Conservation (phyloP, 1,140 invertebrate species). For the Andricus grossulariae region DNA sequence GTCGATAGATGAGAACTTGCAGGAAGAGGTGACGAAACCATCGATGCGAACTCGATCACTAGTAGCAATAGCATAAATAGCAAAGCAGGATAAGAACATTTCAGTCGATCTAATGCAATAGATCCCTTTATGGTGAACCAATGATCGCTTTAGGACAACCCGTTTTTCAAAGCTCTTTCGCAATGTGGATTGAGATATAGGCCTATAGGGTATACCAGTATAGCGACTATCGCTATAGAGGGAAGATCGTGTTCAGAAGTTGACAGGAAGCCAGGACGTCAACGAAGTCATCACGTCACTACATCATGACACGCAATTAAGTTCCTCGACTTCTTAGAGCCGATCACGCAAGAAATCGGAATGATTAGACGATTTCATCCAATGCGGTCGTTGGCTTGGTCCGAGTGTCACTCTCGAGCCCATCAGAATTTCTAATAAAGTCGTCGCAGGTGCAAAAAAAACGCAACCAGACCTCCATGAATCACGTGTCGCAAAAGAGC, state of each 20-base stretch:
- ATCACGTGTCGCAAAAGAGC: slow-evolving; percentile 71
- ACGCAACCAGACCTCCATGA: slow-evolving; percentile 70
- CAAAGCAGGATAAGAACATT: slow-evolving; percentile 40
- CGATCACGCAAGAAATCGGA: slow-evolving; percentile 60
- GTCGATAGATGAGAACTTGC: background rate
- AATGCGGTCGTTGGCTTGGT: slow-evolving; percentile 52
- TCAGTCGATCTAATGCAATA: slow-evolving; percentile 35
- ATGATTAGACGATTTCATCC: slow-evolving; percentile 62
- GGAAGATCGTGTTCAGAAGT: background rate
- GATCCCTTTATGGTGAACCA: slow-evolving; percentile 50
- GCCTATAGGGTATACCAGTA: background rate
- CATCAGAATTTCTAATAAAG: slow-evolving; percentile 76
- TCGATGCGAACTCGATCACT: background rate
- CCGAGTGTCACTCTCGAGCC: slow-evolving; percentile 60
- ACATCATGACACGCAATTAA: slow-evolving; percentile 35
- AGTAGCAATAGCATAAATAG: background rate
- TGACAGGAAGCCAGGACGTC: slow-evolving; percentile 29
- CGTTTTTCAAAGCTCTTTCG: slow-evolving; percentile 53
- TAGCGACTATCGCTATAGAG: background rate
- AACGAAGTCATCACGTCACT: slow-evolving; percentile 67
- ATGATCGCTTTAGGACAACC: slow-evolving; percentile 55
- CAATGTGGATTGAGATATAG: background rate
- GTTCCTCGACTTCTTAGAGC: slow-evolving; percentile 44
- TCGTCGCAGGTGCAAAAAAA: slow-evolving; percentile 70
- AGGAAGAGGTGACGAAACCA: background rate